Evolutionary conservation across 30 jellyfish, hydroid and myxozoan species (phyloP).

Genomic region (Nemopilema nomurai): DNA sequence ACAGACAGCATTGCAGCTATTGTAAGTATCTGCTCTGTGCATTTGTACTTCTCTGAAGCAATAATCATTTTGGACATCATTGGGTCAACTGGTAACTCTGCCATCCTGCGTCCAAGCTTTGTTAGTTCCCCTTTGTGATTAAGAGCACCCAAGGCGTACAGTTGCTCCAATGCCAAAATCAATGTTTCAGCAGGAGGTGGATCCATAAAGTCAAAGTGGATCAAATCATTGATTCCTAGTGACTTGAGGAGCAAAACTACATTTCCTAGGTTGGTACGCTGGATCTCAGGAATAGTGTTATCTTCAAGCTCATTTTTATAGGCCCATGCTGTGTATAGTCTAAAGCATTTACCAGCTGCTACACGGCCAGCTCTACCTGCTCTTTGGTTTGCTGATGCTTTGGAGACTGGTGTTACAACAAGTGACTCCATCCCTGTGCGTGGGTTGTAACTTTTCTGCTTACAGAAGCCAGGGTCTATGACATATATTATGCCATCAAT

Average conservation of each 20-base stretch:
- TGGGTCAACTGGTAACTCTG: slow-evolving; percentile 99
- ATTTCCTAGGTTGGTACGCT: slow-evolving; percentile 98
- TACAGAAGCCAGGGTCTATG: slow-evolving; percentile 99
- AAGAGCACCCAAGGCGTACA: slow-evolving; percentile 98
- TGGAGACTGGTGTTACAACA: slow-evolving; percentile 97
- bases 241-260: slow-evolving; percentile 95
- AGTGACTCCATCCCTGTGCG: slow-evolving; percentile 99
- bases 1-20: slow-evolving; percentile 99
- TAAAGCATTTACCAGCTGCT: slow-evolving; percentile 99
- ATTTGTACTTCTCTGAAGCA: slow-evolving; percentile 95
- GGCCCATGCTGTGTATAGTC: slow-evolving; percentile 99
- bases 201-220: slow-evolving; percentile 99
- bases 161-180: slow-evolving; percentile 96
- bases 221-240: slow-evolving; percentile 96
- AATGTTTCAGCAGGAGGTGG: slow-evolving; percentile 99
- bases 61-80: slow-evolving; percentile 98
- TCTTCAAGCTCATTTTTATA: slow-evolving; percentile 98
- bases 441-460: slow-evolving; percentile 99
- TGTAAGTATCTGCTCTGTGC: slow-evolving; percentile 94
- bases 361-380: slow-evolving; percentile 99
- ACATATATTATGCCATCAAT: slow-evolving; percentile 99
- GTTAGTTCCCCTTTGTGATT: slow-evolving; percentile 98
- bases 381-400: slow-evolving; percentile 99
- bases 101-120: slow-evolving; percentile 98
- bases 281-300: slow-evolving; percentile 98